These are phyloP conservation scores for Dasyprocta punctata DNA, from an alignment of 2,113 vertebrate genomes.

Conservation along the genomic window DNA sequence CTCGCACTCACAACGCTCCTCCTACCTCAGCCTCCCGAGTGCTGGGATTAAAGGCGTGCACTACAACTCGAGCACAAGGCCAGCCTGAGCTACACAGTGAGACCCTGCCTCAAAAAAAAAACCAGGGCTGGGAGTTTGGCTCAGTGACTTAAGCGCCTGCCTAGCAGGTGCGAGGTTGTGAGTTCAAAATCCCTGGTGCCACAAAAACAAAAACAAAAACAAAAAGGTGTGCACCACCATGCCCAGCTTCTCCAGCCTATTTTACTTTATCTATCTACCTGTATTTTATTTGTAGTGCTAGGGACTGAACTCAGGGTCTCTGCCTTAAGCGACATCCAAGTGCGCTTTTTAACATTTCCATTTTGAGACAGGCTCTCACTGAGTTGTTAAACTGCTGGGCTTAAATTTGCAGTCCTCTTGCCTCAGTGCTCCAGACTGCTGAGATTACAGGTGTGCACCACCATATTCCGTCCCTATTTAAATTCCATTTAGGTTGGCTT, in stretches of 20 bases:
- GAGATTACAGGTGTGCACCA: not conserved
- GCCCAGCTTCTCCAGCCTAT: not conserved
- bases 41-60: no score
- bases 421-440: not conserved
- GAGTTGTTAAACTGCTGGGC: not conserved
- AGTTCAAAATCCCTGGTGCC: no score
- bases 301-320: not conserved
- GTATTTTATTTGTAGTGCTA: not conserved
- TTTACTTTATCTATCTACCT: not conserved
- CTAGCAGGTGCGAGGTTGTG: no score
- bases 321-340: not conserved
- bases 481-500: constrained; percentile 16
- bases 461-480: not conserved
- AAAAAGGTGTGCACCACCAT: no score
- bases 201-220: no score
- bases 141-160: no score
- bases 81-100: no score
- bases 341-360: not conserved
- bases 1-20: no score
- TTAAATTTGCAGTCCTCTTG: not conserved
- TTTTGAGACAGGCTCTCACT: not conserved
- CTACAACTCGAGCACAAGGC: no score
- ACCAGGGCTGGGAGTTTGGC: no score
- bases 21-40: no score
- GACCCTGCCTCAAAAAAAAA: no score